phyloP scores from a whole-genome alignment of 2,888 invertebrate genomes.

The Phortica okadai region DNA sequence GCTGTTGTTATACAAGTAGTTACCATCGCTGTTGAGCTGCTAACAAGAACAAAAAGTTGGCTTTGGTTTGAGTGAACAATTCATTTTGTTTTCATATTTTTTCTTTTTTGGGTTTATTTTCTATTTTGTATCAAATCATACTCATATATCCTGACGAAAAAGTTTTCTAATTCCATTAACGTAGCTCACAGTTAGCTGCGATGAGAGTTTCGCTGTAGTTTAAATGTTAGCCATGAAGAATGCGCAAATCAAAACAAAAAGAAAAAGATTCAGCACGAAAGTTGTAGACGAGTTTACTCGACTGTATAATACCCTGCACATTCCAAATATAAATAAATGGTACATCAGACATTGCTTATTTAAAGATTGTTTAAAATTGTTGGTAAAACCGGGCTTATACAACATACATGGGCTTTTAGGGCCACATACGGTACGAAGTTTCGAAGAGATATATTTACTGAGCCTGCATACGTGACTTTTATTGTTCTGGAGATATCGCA shows the following conservation, averaged over 20 bases:
- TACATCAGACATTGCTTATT: no score
- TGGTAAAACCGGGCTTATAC: no score
- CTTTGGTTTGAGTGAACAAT: background rate
- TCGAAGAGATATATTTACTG: no score
- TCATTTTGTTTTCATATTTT: background rate
- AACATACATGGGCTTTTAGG: no score
- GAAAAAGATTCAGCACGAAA: background rate
- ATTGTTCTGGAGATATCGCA: no score
- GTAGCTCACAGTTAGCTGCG: conserved; percentile 58
- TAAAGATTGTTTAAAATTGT: no score
- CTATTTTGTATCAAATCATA: conserved; percentile 57
- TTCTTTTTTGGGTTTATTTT: background rate
- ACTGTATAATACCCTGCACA: no score
- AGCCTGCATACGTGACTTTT: no score
- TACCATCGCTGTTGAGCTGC: background rate
- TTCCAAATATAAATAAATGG: no score
- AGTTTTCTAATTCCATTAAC: conserved; percentile 74
- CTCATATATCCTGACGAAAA: conserved; percentile 61
- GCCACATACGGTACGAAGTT: no score
- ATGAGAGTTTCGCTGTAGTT: background rate
- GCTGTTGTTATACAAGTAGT: background rate
- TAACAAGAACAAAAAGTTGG: background rate
- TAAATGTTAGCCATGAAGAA: conserved; percentile 19
- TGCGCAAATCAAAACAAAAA: background rate
- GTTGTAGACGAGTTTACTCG: no score